Base-by-base conservation (phyloP, 2,113 vertebrate genomes). In the Terrapene triunguis region DNA sequence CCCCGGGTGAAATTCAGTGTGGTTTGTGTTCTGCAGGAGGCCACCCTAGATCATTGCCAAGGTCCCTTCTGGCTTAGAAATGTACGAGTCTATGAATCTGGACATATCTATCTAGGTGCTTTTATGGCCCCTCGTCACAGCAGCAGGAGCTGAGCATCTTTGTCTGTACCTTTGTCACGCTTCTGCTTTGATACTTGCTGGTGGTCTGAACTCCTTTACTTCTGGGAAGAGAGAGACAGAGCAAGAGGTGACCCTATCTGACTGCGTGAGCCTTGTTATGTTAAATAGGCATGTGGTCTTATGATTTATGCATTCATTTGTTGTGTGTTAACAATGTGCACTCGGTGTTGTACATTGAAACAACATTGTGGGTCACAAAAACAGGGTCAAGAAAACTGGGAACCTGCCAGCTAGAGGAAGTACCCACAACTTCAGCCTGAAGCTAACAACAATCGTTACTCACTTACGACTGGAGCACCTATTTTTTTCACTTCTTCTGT, bases 111-210 rank as follows among this genome's bases (percentile, higher is more conserved):
- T 35, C 21, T 12, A 29, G 27, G 35, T 27, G 81, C 51, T 78
- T 51, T 22, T 44, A 32, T 21, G 50, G 35, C 22, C 35, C 35
- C 16, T 32, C 21, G 8, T 69, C 35, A n/a, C 8, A 8, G 14
- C 65, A 38, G 35, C 65, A 69, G 65, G 35, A 21, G 35, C 17
- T 21, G 35, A 29, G 25, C 21, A 32, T 10, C 38, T 42, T 27
- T 59, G 44, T 22, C 80, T 16, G 5, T 97, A 98, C 97, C 97
- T 97, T 91, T 82, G 87, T 96, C 84, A 93, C 83, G 85, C 93
- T 80, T 95, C 95, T 74, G 96, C 81, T 76, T 80, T 87, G 69
- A 88, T 89, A 79, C 93, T 95, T 80, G 57, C 76, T 93, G 87
- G 81, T 74, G 95, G 65, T 38, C 59, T 80, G 84, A 92, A 55